Conservation (phyloP, 2,113 vertebrate genomes). For the Lampris megalopsis region DNA sequence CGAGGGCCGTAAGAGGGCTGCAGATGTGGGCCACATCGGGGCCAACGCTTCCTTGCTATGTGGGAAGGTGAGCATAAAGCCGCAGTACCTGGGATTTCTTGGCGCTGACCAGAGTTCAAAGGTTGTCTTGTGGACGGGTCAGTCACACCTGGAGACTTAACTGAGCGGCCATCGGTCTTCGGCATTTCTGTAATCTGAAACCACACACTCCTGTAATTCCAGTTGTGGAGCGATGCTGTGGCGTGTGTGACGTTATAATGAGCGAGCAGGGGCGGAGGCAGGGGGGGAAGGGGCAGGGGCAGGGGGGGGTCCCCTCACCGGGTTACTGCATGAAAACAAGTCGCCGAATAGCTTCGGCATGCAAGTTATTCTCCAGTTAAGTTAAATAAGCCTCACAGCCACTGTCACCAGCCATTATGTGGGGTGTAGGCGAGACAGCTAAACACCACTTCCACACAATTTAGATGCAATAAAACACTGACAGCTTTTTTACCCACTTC, state of each 20-base stretch:
- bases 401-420: constrained; percentile 90
- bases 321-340: constrained; percentile 66
- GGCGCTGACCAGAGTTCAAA: constrained; percentile 5
- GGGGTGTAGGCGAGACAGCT: constrained; percentile 86
- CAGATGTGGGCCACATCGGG: too few relatives aligned
- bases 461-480: constrained; percentile 92
- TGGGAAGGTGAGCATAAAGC: not conserved
- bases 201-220: constrained; percentile 19
- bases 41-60: too few relatives aligned
- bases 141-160: too few relatives aligned
- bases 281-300: not conserved
- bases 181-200: not conserved
- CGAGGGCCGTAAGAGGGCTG: too few relatives aligned
- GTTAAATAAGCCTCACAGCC: constrained; percentile 90
- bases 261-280: constrained; percentile 10
- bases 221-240: constrained; percentile 34
- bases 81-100: constrained; percentile 25
- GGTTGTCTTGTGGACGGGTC: too few relatives aligned
- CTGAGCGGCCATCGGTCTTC: not conserved
- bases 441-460: constrained; percentile 90
- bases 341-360: constrained; percentile 70
- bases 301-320: constrained; percentile 12
- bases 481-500: constrained; percentile 93
- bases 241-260: constrained; percentile 38
- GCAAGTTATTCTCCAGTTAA: constrained; percentile 88